phyloP scores from a whole-genome alignment of 2,888 invertebrate species.

The Catocala nupta region DNA sequence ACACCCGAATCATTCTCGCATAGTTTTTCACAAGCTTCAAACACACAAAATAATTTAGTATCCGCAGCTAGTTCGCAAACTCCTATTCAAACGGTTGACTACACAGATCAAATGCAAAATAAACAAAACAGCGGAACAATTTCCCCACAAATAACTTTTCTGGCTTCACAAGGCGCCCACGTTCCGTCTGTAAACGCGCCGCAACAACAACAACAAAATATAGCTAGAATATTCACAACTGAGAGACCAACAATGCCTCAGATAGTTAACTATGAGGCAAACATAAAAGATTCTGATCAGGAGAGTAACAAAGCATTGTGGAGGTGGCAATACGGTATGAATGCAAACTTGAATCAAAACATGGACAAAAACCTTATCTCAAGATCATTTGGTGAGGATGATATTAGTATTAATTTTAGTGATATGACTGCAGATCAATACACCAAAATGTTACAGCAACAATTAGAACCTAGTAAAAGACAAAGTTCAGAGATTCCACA shows the following conservation, averaged over 20 bases:
- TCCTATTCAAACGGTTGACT: slow-evolving; percentile 70
- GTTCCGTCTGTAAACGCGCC: slow-evolving; percentile 67
- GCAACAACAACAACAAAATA: slow-evolving; percentile 15
- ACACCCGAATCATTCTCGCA: slow-evolving; percentile 83
- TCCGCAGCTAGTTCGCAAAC: slow-evolving; percentile 69
- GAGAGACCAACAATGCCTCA: slow-evolving; percentile 78
- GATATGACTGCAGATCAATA: slow-evolving; percentile 82
- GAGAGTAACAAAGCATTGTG: slow-evolving; percentile 78
- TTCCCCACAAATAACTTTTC: slow-evolving; percentile 81
- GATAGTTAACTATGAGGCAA: slow-evolving; percentile 79
- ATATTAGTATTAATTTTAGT: slow-evolving; percentile 78
- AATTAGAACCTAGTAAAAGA: slow-evolving; percentile 59
- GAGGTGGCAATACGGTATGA: slow-evolving; percentile 82
- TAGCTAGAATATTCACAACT: slow-evolving; percentile 68
- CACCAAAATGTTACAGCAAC: slow-evolving; percentile 72
- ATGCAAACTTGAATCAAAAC: slow-evolving; percentile 66
- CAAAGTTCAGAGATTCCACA: slow-evolving; percentile 38
- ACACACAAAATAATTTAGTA: slow-evolving; percentile 70
- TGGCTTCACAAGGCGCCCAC: slow-evolving; percentile 82
- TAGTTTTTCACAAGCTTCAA: slow-evolving; percentile 66
- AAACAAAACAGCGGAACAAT: slow-evolving; percentile 72
- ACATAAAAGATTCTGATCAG: slow-evolving; percentile 69
- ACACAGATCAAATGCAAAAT: slow-evolving; percentile 67
- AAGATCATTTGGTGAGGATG: slow-evolving; percentile 77
- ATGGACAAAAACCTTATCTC: slow-evolving; percentile 78